These are phyloP conservation scores for Etia nguti DNA, from an alignment of 2,113 vertebrate species.

Conservation along the genomic window DNA sequence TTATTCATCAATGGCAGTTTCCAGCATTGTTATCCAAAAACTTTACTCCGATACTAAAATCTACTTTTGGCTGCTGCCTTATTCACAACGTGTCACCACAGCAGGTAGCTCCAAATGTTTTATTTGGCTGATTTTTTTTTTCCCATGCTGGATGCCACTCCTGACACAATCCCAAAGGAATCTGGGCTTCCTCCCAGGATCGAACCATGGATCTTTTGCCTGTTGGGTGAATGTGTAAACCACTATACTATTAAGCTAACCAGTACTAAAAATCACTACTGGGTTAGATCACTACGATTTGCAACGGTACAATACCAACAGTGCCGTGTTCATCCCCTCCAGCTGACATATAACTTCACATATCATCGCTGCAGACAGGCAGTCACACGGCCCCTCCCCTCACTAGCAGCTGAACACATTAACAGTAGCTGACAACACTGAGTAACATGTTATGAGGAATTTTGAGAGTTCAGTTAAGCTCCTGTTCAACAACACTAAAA, in stretches of 20 bases:
- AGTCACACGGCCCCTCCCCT: neutral
- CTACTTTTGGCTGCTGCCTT: neutral
- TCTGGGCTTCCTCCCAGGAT: neutral
- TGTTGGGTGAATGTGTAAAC: neutral
- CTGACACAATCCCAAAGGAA: neutral
- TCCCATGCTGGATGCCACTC: neutral
- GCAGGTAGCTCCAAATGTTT: neutral
- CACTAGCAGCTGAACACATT: neutral
- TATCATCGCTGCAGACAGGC: neutral
- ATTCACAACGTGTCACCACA: neutral
- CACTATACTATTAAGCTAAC: neutral
- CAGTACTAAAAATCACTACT: neutral
- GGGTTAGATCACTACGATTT: neutral
- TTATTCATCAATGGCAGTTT: neutral
- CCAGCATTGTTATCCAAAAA: neutral
- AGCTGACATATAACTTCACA: neutral
- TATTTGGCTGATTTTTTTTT: neutral
- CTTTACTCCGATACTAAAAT: neutral
- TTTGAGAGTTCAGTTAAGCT: neutral
- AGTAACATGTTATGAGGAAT: fast-evolving
- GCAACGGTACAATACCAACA: neutral
- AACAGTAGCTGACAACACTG: neutral
- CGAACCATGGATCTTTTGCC: neutral
- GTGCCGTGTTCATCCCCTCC: neutral
- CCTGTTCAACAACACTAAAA: neutral